These are phyloP conservation scores for Lysandra coridon DNA, from an alignment of 2,888 invertebrate species.

Conservation along the genomic window DNA sequence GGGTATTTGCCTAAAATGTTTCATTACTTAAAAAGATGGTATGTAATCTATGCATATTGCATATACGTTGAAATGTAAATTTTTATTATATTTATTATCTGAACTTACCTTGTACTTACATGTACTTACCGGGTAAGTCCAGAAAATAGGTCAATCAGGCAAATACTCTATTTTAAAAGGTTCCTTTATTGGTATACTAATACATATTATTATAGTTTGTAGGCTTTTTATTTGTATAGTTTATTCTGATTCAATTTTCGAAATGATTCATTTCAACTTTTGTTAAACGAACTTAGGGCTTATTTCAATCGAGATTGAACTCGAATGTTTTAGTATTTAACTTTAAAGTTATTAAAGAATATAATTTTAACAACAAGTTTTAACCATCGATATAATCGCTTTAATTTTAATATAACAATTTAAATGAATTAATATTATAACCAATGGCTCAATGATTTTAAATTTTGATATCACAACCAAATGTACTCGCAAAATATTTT, in stretches of 20 bases:
- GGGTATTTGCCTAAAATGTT: background rate
- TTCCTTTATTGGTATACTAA: too few species aligned
- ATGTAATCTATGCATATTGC: too few species aligned
- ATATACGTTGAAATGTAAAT: background rate
- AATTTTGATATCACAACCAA: conserved; percentile 9
- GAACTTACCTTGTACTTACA: background rate
- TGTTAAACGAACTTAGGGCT: too few species aligned
- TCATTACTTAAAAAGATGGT: too few species aligned
- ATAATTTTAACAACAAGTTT: background rate
- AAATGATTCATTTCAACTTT: too few species aligned
- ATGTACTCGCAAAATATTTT: background rate
- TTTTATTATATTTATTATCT: background rate
- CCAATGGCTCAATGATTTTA: background rate
- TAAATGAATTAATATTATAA: background rate
- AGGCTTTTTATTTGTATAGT: too few species aligned
- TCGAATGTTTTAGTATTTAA: background rate
- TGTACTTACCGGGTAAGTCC: background rate
- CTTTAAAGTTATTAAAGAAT: background rate
- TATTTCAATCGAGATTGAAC: too few species aligned
- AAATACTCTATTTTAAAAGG: too few species aligned
- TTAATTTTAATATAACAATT: background rate
- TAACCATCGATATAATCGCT: background rate
- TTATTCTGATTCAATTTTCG: too few species aligned
- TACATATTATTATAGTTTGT: too few species aligned
- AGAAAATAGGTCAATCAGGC: too few species aligned